phyloP scores from a whole-genome alignment of 1,140 invertebrate genomes.

The Brachionus rubens region DNA sequence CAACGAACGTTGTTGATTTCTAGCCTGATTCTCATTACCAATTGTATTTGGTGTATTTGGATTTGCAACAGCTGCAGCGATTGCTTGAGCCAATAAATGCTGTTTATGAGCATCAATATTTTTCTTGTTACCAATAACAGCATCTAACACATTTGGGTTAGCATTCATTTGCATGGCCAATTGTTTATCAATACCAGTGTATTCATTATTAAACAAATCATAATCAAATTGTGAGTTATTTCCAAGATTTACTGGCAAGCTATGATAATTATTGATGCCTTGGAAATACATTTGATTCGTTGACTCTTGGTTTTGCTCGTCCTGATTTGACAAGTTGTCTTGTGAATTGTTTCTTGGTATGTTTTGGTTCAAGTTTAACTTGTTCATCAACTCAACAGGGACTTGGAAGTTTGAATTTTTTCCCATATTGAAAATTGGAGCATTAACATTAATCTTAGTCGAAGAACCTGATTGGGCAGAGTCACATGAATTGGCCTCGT shows the following conservation, averaged over 20 bases:
- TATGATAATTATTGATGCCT: background rate
- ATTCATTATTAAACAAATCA: constrained; percentile 10
- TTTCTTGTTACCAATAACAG: constrained; percentile 18
- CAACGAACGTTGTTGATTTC: background rate
- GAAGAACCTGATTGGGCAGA: background rate
- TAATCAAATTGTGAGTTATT: constrained; percentile 34
- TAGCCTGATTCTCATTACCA: background rate
- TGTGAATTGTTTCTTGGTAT: background rate
- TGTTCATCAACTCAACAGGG: background rate
- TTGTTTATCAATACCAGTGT: constrained; percentile 18
- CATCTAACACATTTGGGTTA: constrained; percentile 7
- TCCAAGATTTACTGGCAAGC: constrained; percentile 2
- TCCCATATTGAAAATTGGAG: background rate
- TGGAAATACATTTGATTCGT: constrained; percentile 5
- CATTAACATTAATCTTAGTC: background rate
- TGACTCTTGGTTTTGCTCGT: background rate
- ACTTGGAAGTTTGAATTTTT: constrained; percentile 2
- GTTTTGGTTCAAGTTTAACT: background rate
- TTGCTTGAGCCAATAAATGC: constrained; percentile 12
- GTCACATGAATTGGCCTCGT: background rate
- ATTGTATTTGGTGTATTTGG: background rate
- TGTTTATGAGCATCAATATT: constrained; percentile 21
- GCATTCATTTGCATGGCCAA: background rate
- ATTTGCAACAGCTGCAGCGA: background rate
- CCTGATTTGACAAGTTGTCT: constrained; percentile 11